Percentiles rank a stretch among this genome's conserved stretches.
phyloP scores from a whole-genome alignment of 2,113 vertebrate species.

The Rostratula benghalensis region DNA sequence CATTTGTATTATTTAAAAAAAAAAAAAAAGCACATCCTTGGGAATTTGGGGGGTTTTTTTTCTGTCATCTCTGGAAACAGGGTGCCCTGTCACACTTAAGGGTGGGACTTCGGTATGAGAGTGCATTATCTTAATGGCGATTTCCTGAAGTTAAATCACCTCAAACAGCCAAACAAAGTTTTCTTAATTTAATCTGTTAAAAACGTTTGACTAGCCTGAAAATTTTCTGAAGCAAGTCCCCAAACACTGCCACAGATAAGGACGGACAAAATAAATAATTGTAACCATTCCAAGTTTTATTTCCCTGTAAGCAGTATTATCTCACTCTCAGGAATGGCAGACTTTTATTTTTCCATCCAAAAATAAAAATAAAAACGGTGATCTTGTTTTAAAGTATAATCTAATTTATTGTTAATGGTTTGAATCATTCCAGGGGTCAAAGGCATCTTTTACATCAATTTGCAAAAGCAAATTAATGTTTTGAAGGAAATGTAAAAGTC shows the following conservation, averaged over 20 bases:
- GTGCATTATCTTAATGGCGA: neutral
- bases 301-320: neutral
- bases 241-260: neutral
- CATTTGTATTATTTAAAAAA: neutral
- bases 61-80: neutral
- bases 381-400: slow-evolving; percentile 63
- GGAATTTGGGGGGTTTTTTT: neutral
- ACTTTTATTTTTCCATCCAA: slow-evolving; percentile 15
- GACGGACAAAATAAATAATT: neutral
- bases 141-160: neutral
- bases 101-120: neutral
- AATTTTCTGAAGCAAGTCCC: neutral
- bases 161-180: neutral
- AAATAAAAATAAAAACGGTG: slow-evolving; percentile 48
- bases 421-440: slow-evolving; percentile 71
- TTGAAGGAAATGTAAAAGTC: slow-evolving; percentile 78
- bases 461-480: slow-evolving; percentile 77
- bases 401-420: slow-evolving; percentile 76
- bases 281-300: neutral
- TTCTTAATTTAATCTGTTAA: slow-evolving; percentile 17
- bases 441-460: slow-evolving; percentile 73
- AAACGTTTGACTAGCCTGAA: neutral
- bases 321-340: neutral
- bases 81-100: neutral
- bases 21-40: rapidly evolving